Evolutionary conservation across 2,888 invertebrate species (phyloP), one percentile per base, ranked within the genome.

Genomic region (Phoenoteleia sp.): DNA sequence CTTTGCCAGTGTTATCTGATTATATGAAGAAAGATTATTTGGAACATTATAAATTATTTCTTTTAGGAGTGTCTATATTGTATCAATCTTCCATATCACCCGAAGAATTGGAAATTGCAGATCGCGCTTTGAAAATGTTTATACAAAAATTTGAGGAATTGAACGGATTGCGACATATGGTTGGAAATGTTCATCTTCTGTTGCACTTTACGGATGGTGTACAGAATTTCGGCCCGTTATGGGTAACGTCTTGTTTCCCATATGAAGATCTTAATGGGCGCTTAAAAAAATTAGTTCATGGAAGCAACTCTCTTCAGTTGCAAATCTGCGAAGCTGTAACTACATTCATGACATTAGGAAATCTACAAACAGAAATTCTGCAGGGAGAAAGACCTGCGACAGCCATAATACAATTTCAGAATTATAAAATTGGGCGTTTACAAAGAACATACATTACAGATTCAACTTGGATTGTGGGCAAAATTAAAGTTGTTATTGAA

Each of bases 1-100:
- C 87, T 33, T 82, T 82, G 7, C 54, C 88, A 47, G 45, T 89
- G 72, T 33, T 74, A 81, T 33, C 52, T 86, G 33, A 86, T 89
- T 13, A 58, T 33, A 54, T 87, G 23, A n/a, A n/a, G 36, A 49
- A 27, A 85, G 81, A 33, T 67, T 86, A 42, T 86, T 87, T 45
- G 9, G 83, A 7, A 88, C 45, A 88, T 56, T 80, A 88, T 54
- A 42, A 42, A 42, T 4, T 42, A n/a, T 7, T 42, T 2, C 2
- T 36, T 62, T 13, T 54, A 81, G 86, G 58, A 11, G 81, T 89
- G 9, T 56, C 60, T 29, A 5, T 86, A 1, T 27, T 87, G 4
- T 74, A 74, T 72, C 29, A 67, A 29, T 9, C 52, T 2, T 84
- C 82, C 39, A 79, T 89, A 15, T 79, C 84, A 1, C 7, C 19